Evolutionary conservation across 2,113 vertebrate genomes (phyloP).

Genomic region (Epinephelus moara): DNA sequence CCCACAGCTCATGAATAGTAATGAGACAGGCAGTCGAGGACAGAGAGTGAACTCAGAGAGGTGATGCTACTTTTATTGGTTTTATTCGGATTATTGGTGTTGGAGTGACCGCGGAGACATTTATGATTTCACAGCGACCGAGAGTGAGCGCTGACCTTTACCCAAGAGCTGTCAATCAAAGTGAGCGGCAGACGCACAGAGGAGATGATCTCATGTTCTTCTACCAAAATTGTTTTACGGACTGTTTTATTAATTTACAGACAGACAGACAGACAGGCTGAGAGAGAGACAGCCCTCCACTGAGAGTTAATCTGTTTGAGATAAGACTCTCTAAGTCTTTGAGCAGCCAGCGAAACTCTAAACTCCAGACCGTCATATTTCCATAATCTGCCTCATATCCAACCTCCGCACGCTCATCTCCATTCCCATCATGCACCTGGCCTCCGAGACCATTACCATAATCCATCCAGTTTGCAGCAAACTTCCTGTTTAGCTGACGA

Average conservation of each 20-base stretch:
- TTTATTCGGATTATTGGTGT: constrained; percentile 37
- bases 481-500: constrained; percentile 61
- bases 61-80: constrained; percentile 8
- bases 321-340: constrained; percentile 60
- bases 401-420: constrained; percentile 52
- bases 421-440: constrained; percentile 72
- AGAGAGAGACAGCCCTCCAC: constrained; percentile 12
- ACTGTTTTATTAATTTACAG: constrained; percentile 1
- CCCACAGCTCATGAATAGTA: constrained; percentile 64
- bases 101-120: background rate
- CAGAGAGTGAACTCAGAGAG: constrained; percentile 16
- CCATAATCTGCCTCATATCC: constrained; percentile 73
- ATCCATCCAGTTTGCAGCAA: constrained; percentile 53
- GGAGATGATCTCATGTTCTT: background rate
- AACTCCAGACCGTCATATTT: constrained; percentile 59
- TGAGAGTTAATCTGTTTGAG: constrained; percentile 51
- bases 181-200: constrained; percentile 1
- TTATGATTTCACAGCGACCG: background rate
- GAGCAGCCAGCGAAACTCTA: constrained; percentile 36
- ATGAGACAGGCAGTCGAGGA: constrained; percentile 24
- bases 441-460: constrained; percentile 63
- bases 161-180: constrained; percentile 46
- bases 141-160: constrained; percentile 29
- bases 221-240: background rate
- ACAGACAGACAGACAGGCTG: constrained; percentile 16